phyloP scores from a whole-genome alignment of 2,113 vertebrate species.

The Sprattus sprattus region DNA sequence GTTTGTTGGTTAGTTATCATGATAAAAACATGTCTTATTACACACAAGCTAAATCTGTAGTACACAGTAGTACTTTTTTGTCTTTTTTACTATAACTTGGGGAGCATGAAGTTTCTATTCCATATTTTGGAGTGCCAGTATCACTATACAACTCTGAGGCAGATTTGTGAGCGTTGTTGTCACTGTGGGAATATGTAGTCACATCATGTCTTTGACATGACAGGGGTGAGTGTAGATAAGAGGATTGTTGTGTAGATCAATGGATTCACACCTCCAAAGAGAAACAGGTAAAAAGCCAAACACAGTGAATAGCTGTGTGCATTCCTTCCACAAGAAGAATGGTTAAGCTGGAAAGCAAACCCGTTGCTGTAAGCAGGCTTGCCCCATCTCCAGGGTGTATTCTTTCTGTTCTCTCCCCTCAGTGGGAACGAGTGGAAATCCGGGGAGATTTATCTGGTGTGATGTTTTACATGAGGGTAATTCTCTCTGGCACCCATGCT shows the following conservation, averaged over 20 bases:
- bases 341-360: not conserved
- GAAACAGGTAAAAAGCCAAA: not conserved
- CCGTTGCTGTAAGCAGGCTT: conserved; percentile 23
- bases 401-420: conserved; percentile 14
- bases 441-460: conserved; percentile 40
- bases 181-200: not conserved
- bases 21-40: no score
- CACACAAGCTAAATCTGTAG: no score
- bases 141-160: not conserved
- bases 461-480: conserved; percentile 45
- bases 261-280: not conserved
- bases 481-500: conserved; percentile 40
- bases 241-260: not conserved
- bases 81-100: not conserved
- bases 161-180: not conserved
- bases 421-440: conserved; percentile 44
- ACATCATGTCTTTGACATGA: not conserved
- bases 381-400: conserved; percentile 32
- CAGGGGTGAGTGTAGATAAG: not conserved
- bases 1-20: no score
- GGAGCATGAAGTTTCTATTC: not conserved
- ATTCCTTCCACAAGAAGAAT: not conserved
- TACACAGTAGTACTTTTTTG: not conserved
- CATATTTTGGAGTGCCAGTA: not conserved
- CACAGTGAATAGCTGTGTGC: not conserved